Evolutionary conservation across 1,140 invertebrate genomes (phyloP).

Genomic region (Papilio glaucus): DNA sequence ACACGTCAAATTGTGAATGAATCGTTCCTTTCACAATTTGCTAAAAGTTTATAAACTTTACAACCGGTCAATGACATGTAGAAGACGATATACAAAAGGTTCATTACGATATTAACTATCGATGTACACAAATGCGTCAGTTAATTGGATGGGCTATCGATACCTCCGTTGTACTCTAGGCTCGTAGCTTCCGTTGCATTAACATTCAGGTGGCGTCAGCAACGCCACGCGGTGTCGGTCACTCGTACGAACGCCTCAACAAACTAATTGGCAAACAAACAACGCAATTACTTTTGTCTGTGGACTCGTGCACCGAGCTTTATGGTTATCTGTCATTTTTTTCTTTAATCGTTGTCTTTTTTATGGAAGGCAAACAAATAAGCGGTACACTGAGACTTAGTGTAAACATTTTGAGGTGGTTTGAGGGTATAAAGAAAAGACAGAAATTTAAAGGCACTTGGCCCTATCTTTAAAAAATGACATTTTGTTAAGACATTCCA

Average conservation of each 20-base stretch:
- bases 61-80: background rate
- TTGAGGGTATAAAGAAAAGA: too few species aligned
- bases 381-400: too few species aligned
- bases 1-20: too few species aligned
- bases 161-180: constrained; percentile 5
- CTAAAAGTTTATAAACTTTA: too few species aligned
- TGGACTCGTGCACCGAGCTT: background rate
- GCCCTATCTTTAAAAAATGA: too few species aligned
- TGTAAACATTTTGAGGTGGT: too few species aligned
- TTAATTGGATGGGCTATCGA: constrained; percentile 3
- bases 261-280: constrained; percentile 62
- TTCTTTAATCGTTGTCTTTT: too few species aligned
- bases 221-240: constrained; percentile 45
- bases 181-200: constrained; percentile 42
- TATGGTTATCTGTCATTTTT: background rate
- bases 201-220: constrained; percentile 42
- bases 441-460: too few species aligned
- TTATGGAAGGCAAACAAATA: too few species aligned
- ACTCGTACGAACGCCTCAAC: constrained; percentile 56
- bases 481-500: too few species aligned
- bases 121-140: background rate
- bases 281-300: constrained; percentile 24
- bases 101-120: background rate
- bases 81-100: background rate
- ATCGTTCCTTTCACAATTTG: too few species aligned